Evolutionary conservation across 2,113 vertebrate species (phyloP).

Genomic region (Halcyon malimbica): DNA sequence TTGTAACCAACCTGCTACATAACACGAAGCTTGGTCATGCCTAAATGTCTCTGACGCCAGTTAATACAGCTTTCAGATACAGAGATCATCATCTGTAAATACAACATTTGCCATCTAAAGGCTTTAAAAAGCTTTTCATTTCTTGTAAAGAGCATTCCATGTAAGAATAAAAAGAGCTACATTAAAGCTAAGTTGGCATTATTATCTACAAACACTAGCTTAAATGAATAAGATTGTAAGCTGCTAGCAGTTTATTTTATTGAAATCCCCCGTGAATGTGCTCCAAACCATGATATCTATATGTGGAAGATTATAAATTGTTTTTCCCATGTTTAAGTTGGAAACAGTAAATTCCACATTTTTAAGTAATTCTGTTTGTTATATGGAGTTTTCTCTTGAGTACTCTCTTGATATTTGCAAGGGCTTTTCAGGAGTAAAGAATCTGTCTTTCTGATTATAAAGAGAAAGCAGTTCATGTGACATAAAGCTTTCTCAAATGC

Average conservation of each 20-base stretch:
- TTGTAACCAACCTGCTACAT: not conserved
- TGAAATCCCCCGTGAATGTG: slow-evolving; percentile 10
- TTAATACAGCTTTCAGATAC: not conserved
- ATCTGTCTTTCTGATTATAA: not conserved
- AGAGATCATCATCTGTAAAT: slow-evolving; percentile 4
- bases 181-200: slow-evolving; percentile 9
- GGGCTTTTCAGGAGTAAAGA: not conserved
- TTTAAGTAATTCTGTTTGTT: not conserved
- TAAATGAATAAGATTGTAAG: slow-evolving; percentile 35
- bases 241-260: not conserved
- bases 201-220: slow-evolving; percentile 29
- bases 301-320: not conserved
- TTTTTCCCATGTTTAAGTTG: not conserved
- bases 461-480: slow-evolving; percentile 1
- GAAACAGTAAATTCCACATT: not conserved
- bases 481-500: slow-evolving; percentile 27
- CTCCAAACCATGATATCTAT: not conserved
- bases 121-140: not conserved
- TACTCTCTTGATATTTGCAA: not conserved
- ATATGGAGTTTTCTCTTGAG: slow-evolving; percentile 1
- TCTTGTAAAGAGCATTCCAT: not conserved
- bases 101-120: not conserved
- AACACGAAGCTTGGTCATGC: not conserved
- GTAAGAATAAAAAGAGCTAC: slow-evolving; percentile 1
- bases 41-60: not conserved